phyloP scores from a whole-genome alignment of 2,888 invertebrate genomes.

The Chromoteleia sp. region DNA sequence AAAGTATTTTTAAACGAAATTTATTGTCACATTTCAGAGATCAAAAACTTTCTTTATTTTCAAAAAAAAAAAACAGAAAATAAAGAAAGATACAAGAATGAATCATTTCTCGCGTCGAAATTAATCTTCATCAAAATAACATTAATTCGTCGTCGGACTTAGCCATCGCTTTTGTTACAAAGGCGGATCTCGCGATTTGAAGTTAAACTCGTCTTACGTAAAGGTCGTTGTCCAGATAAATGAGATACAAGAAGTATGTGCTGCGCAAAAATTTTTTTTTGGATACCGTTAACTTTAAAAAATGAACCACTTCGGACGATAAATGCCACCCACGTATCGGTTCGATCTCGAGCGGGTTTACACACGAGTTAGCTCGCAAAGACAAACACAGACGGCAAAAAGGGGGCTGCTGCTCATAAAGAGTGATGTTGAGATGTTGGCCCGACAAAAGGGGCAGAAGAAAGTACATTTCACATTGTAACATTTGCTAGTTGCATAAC shows the following conservation, averaged over 20 bases:
- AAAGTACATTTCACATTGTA: conserved; percentile 51
- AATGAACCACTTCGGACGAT: conserved; percentile 67
- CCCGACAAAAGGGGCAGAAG: conserved; percentile 35
- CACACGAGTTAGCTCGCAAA: conserved; percentile 58
- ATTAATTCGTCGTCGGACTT: too few relatives aligned
- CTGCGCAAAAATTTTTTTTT: conserved; percentile 22
- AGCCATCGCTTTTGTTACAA: too few relatives aligned
- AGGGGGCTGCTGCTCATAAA: conserved; percentile 71
- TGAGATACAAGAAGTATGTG: conserved; percentile 23
- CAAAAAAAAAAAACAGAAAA: too few relatives aligned
- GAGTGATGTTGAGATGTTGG: conserved; percentile 49
- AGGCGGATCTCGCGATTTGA: too few relatives aligned
- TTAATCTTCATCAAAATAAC: not conserved
- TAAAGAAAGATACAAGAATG: too few relatives aligned
- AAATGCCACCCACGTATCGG: conserved; percentile 74
- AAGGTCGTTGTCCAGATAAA: conserved; percentile 49
- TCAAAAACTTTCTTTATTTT: too few relatives aligned
- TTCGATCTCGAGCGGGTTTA: conserved; percentile 71
- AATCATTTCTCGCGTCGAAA: not conserved
- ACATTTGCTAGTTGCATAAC: conserved; percentile 46
- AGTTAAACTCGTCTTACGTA: too few relatives aligned
- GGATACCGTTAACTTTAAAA: conserved; percentile 50
- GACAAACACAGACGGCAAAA: conserved; percentile 78
- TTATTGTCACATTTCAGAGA: too few relatives aligned
- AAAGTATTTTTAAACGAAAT: too few relatives aligned